Evolutionary conservation across 1,140 invertebrate genomes (phyloP), one percentile per base, ranked within the genome.

Genomic region (Scaptomyza graminum): DNA sequence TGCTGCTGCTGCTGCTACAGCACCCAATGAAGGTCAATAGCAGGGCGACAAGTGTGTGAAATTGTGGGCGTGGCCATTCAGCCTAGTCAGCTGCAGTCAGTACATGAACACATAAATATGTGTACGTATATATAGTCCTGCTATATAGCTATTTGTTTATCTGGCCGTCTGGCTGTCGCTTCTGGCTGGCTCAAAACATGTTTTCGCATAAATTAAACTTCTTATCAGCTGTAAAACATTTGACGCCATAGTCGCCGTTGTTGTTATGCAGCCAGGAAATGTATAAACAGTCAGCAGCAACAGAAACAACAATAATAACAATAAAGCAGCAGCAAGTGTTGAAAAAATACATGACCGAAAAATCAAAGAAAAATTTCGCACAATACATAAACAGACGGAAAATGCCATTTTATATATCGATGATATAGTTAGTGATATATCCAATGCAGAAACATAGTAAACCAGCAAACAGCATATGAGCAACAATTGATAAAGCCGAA

Each of bases 181-280:
- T 37, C 49, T 39, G 69, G 31, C 37, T 31, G 18, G 57, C 79
- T 75, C 77, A 83, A 87, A 90, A 90, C 85, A 90, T 90, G 87
- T 82, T 90, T 90, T 90, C 87, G 85, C 85, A 90, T 90, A 90
- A 90, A 90, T 90, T 90, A 87, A 90, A 90, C 81, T 90, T 90
- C 85, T 90, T 90, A 90, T 90, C 85, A 81, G 87, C 75, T 76
- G 75, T 90, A 82, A 82, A 90, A 90, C 87, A 90, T 87, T 83
- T 87, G 82, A 87, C 72, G 79, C 66, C 78, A 81, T 84, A 79
- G 59, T 25, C 64, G 61, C 18, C 50, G 63, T 65, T 41, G 43
- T 41, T 56, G 57, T 43, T 63, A 49, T 72, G 51, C 83, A 69
- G 63, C 39, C 65, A 73, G 83, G 79, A 87, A 88, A 77, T 82